Base-by-base conservation (phyloP, 1,140 invertebrate species). In the Drosophila willistoni region DNA sequence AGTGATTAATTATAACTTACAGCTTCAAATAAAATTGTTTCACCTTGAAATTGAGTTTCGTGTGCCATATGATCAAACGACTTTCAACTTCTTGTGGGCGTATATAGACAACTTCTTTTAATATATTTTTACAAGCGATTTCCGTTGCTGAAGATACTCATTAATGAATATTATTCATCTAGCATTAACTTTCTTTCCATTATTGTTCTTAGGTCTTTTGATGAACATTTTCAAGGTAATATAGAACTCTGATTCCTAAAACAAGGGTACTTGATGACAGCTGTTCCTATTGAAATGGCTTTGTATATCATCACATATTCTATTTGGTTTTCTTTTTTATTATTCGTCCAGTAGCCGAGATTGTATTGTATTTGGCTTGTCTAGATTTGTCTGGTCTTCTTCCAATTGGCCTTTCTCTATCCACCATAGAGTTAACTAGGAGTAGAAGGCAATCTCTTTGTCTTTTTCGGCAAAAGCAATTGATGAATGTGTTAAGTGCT, bases 401-500 rank as follows among this genome's bases (percentile, higher is more conserved):
- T 41, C 56, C 73, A 68, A 60, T 47, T 61, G 9, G 13, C 17
- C 13, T 33, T 39, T 3, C 22, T 25, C 29, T 44, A 56, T 36
- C 67, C 36, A 41, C 44, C n/a, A 36, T 14, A 33, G 60, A 36
- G 73, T 70, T 59, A 71, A 73, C 73, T 36, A 69, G 63, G n/a
- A 69, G 71, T 62, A 51, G 9, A 6, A 22, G 44, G 17, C 67
- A 60, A 72, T 71, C 83, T 83, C 79, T 87, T 86, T 86, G 77
- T 79, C 76, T 73, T 72, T 83, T 84, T 89, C 68, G 73, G 75
- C 69, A 64, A 72, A 80, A 66, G 76, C 84, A 83, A 89, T 86
- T 89, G 83, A 86, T 86, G 83, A 86, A 86, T 84, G 83, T 83
- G 83, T 86, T 86, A 89, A 87, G 83, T 83, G 83, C 71, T 83